Base-by-base conservation (phyloP, 2,888 invertebrate genomes). In the Zygothrica quintamaculata region DNA sequence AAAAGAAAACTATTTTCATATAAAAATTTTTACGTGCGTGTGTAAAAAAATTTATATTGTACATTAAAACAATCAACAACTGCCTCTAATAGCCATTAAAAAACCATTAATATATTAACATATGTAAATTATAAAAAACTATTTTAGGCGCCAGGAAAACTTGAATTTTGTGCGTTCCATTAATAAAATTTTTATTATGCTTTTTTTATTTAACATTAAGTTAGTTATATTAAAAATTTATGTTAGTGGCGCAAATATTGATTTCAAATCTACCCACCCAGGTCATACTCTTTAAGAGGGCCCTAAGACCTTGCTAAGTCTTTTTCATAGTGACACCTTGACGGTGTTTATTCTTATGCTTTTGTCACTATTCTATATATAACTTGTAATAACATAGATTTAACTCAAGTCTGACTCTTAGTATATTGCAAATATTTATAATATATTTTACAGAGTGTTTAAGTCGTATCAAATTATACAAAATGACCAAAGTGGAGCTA, bases 401-500 rank as follows among this genome's bases (percentile, higher is more conserved):
- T n/a, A n/a, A n/a, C n/a, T n/a, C n/a, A n/a, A n/a, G n/a, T n/a
- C n/a, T n/a, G n/a, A n/a, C n/a, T n/a, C n/a, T n/a, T n/a, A n/a
- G n/a, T n/a, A n/a, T 26, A 26, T 6, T 26, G 8, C 4, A 26
- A 26, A 8, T 4, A 8, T 16, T 39, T 18, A 3, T 3, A 15
- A 18, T 2, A 11, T 12, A 34, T 0, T 13, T 61, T 42, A 8
- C 67, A 62, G 51, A 25, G 51, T 31, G 11, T 8, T 26, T 31
- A 26, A 18, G 33, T 11, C n/a, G n/a, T n/a, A n/a, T n/a, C n/a
- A n/a, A n/a, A n/a, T n/a, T n/a, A n/a, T 9, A 22, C 70, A 90
- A 78, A 72, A 91, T 91, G 91, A 91, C 91, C 60, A 91, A 91
- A 88, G 91, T 91, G 51, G 91, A 91, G 79, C 82, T 90, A 25